Base-by-base conservation (phyloP, 1,140 invertebrate species). In the Penaeus indicus region DNA sequence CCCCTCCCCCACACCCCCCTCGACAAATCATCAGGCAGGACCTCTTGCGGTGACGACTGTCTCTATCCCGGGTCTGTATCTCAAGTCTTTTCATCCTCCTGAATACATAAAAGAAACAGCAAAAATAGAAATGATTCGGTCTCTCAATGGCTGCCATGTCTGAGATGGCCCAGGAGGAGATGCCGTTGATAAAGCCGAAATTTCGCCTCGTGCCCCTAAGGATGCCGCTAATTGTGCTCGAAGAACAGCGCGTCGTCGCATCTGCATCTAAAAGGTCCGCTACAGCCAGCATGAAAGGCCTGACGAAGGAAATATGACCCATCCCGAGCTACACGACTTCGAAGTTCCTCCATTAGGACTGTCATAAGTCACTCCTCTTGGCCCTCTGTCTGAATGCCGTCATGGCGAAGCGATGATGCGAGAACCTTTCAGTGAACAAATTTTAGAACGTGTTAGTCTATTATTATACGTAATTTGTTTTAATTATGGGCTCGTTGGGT, bases 391-490 rank as follows among this genome's bases (percentile, higher is more conserved):
- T 32, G 38, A n/a, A 64, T 42, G 22, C 63, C 38, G 64, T 32
- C 62, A 21, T 21, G 63, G 19, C 62, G 64, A 27, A 64, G 61
- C 18, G 42, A 64, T 19, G 82, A 42, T 84, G 82, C 42, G 82
- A 64, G 62, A 32, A 62, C 63, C 82, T 69, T 67, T 84, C 82
- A 84, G 32, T 42, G n/a, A 16, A 47, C 27, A 69, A 64, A 84
- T 84, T 84, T 25, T 84, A 32, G 63, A 69, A 47, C 82, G 82
- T 84, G 63, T 54, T 84, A 64, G 82, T 32, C 63, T 84, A 67
- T 84, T 67, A 84, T 84, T 84, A 54, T 67, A 84, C 32, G 82
- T 84, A 84, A 84, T 84, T 84, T 69, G 82, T 84, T 84, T 84
- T 84, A 69, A 84, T 84, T 84, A 84, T 69, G 82, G 82, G 63